A percentile compares a stretch with the other conserved stretches of the same genome.
These are phyloP conservation scores for Archivesica marissinica DNA, from an alignment of 1,140 invertebrate genomes.

Conservation along the genomic window DNA sequence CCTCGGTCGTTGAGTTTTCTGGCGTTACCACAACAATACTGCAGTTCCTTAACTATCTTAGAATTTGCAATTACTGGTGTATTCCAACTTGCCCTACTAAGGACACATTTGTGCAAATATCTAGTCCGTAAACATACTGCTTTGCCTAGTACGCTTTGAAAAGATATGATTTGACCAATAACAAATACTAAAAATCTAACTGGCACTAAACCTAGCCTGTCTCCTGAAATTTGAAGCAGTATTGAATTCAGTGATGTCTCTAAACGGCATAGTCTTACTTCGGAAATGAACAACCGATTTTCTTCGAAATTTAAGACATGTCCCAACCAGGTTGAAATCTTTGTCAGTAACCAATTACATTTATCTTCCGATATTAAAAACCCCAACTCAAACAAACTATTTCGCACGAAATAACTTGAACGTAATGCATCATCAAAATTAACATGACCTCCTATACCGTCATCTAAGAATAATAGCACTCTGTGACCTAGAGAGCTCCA, in stretches of 20 bases:
- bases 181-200: slow-evolving; percentile 9
- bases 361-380: slow-evolving; percentile 50
- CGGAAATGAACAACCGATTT: background rate
- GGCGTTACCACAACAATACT: background rate
- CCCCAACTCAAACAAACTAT: background rate
- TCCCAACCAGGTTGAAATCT: slow-evolving; percentile 36
- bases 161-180: slow-evolving; percentile 25
- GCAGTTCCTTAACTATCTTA: slow-evolving; percentile 10
- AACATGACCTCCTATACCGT: slow-evolving; percentile 31
- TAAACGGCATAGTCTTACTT: background rate
- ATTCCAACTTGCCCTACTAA: slow-evolving; percentile 12
- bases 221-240: background rate
- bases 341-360: slow-evolving; percentile 19
- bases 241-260: background rate
- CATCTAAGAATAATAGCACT: slow-evolving; percentile 52
- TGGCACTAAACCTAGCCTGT: background rate
- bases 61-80: background rate
- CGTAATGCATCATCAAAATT: background rate
- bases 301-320: slow-evolving; percentile 27
- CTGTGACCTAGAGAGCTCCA: slow-evolving; percentile 25
- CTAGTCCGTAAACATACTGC: slow-evolving; percentile 2
- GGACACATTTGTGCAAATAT: slow-evolving; percentile 1
- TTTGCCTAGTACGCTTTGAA: slow-evolving; percentile 29
- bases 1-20: slow-evolving; percentile 17
- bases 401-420: background rate